These are phyloP conservation scores for Dufourea novaeangliae DNA, from an alignment of 1,140 invertebrate species.

Conservation along the genomic window DNA sequence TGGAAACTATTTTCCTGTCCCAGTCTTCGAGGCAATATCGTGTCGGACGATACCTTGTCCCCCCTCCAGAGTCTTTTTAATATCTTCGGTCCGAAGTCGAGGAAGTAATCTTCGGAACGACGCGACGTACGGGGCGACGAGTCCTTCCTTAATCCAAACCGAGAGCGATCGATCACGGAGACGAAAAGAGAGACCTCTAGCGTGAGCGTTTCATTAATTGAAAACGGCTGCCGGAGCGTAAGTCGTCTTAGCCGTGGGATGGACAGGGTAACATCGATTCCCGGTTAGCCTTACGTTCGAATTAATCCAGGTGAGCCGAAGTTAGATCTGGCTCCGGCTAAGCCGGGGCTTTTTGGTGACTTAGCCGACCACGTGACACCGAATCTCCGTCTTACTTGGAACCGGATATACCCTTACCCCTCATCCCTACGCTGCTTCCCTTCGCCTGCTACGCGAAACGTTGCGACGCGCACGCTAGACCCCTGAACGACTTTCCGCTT, in stretches of 20 bases:
- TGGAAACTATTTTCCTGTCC: no score
- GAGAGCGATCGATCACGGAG: conserved; percentile 45
- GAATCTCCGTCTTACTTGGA: conserved; percentile 54
- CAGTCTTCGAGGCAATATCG: not conserved
- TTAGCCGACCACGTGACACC: conserved; percentile 62
- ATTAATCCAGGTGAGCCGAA: conserved; percentile 71
- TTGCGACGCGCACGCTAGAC: not conserved
- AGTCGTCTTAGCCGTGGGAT: conserved; percentile 54
- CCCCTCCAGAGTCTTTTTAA: conserved; percentile 14
- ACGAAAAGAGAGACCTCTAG: conserved; percentile 35
- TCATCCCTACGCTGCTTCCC: no score
- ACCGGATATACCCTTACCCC: conserved; percentile 9
- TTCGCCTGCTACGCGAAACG: not conserved
- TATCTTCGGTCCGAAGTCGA: not conserved
- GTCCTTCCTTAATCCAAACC: conserved; percentile 23
- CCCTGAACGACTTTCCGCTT: not conserved
- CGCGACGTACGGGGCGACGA: not conserved
- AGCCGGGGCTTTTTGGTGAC: conserved; percentile 69
- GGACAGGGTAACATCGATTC: conserved; percentile 55
- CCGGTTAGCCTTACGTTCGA: conserved; percentile 62
- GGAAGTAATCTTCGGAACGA: conserved; percentile 22
- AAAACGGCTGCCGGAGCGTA: conserved; percentile 57
- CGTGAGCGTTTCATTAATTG: conserved; percentile 68
- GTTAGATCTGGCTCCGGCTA: conserved; percentile 62
- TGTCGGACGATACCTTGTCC: not conserved